Conservation (phyloP, 2,888 invertebrate species). For the Cryptocephalus primarius region DNA sequence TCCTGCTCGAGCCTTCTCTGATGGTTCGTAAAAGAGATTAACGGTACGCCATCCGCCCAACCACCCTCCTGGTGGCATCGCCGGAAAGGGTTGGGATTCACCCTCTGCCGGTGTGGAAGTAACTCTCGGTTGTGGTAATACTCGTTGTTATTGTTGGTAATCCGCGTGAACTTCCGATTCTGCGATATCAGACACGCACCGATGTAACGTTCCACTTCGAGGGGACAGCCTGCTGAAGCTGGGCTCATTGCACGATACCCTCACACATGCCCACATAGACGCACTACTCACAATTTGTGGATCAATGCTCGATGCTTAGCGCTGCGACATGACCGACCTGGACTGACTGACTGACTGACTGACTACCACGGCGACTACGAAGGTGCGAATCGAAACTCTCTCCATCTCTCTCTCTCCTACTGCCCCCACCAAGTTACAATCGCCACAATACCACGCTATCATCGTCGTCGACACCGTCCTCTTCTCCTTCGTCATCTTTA, state of each 20-base stretch:
- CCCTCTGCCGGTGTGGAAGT: slow-evolving; percentile 18
- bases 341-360: slow-evolving; percentile 18
- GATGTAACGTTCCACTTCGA: slow-evolving; percentile 53
- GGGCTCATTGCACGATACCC: slow-evolving; percentile 56
- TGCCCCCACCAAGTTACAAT: too few relatives aligned
- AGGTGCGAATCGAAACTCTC: slow-evolving; percentile 18
- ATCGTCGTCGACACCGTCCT: slow-evolving; percentile 34
- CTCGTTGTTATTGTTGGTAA: slow-evolving; percentile 10
- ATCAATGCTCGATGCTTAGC: background rate
- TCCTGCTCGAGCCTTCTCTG: slow-evolving; percentile 24
- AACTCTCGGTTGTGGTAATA: slow-evolving; percentile 3
- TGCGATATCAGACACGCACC: slow-evolving; percentile 47
- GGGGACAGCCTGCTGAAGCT: slow-evolving; percentile 46
- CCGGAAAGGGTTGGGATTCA: slow-evolving; percentile 11
- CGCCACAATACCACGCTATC: background rate
- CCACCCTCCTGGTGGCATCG: slow-evolving; percentile 44
- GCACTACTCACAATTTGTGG: background rate
- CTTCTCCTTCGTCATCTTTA: slow-evolving; percentile 16
- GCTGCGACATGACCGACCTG: background rate
- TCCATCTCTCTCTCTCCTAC: too few relatives aligned
- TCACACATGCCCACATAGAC: slow-evolving; percentile 14
- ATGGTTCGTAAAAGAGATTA: slow-evolving; percentile 66
- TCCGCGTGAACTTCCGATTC: slow-evolving; percentile 8
- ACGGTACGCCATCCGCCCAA: slow-evolving; percentile 67
- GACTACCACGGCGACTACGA: slow-evolving; percentile 10